Evolutionary conservation across 1,140 invertebrate species (phyloP).

Genomic region (Aphaenogaster ashmeadi): DNA sequence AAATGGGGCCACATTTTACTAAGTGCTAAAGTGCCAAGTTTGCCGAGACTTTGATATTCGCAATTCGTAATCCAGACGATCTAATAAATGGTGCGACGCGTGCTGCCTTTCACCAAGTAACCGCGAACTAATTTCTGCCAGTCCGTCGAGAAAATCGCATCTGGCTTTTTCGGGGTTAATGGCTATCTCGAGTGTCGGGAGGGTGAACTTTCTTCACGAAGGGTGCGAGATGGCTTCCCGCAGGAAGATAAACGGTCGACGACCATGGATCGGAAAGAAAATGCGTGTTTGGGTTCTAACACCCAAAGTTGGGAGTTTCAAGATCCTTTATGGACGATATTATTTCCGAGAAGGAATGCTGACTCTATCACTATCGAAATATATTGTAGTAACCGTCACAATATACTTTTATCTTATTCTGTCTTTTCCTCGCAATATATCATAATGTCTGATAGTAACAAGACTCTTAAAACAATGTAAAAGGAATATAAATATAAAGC

Average conservation of each 20-base stretch:
- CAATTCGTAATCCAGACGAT: constrained; percentile 41
- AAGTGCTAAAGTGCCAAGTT: constrained; percentile 47
- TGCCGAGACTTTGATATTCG: constrained; percentile 29
- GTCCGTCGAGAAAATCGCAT: constrained; percentile 57
- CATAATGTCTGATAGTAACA: too few relatives aligned
- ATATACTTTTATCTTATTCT: constrained; percentile 12
- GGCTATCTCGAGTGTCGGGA: constrained; percentile 54
- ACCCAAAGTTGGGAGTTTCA: not conserved
- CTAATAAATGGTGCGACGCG: constrained; percentile 54
- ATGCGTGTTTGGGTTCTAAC: constrained; percentile 50
- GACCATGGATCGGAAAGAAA: constrained; percentile 56
- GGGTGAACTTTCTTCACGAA: constrained; percentile 54
- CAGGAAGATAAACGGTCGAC: constrained; percentile 55
- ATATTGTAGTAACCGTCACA: not conserved
- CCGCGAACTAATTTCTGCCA: constrained; percentile 62
- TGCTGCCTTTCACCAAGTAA: constrained; percentile 47
- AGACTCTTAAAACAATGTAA: not conserved
- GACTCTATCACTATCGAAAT: constrained; percentile 20
- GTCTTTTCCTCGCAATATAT: not conserved
- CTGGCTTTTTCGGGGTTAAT: constrained; percentile 63
- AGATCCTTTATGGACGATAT: constrained; percentile 32
- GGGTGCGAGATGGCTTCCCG: constrained; percentile 59
- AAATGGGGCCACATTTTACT: not conserved
- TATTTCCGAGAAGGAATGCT: constrained; percentile 7
- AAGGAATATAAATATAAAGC: not conserved